phyloP scores from a whole-genome alignment of 2,888 invertebrate species.

The Oxyscelio sp. region DNA sequence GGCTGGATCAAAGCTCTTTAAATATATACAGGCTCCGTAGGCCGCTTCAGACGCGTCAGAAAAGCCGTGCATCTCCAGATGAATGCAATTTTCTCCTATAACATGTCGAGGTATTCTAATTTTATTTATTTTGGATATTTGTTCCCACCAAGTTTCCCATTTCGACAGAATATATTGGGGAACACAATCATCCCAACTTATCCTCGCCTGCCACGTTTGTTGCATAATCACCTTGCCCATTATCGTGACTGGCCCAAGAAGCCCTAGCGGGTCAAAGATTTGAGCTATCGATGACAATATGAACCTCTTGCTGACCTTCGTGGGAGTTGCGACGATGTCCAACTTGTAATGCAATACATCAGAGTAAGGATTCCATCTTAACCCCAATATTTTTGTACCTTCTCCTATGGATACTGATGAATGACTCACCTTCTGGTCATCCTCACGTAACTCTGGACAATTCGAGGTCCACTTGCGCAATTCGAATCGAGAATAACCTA shows the following conservation, averaged over 20 bases:
- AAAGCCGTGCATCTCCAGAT: conserved; percentile 3
- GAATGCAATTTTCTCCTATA: background rate
- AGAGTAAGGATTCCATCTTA: background rate
- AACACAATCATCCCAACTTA: conserved; percentile 5
- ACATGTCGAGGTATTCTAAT: conserved; percentile 12
- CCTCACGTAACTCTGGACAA: background rate
- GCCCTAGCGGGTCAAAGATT: conserved; percentile 11
- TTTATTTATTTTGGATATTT: conserved; percentile 17
- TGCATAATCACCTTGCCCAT: conserved; percentile 2
- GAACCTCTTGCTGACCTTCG: background rate
- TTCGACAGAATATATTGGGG: background rate
- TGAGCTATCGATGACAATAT: conserved; percentile 10
- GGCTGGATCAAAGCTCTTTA: background rate
- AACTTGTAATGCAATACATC: conserved; percentile 6
- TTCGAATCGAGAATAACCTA: background rate
- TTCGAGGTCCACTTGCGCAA: conserved; percentile 9
- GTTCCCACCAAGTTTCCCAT: conserved; percentile 10
- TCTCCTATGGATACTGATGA: background rate
- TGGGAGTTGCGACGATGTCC: background rate
- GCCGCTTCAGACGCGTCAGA: background rate
- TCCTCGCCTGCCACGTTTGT: background rate
- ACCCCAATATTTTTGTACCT: conserved; percentile 8
- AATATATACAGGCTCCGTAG: background rate
- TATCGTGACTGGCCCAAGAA: conserved; percentile 7
- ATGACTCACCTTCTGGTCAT: background rate